Conservation (phyloP, 2,113 vertebrate species). For the Silurus glanis region DNA sequence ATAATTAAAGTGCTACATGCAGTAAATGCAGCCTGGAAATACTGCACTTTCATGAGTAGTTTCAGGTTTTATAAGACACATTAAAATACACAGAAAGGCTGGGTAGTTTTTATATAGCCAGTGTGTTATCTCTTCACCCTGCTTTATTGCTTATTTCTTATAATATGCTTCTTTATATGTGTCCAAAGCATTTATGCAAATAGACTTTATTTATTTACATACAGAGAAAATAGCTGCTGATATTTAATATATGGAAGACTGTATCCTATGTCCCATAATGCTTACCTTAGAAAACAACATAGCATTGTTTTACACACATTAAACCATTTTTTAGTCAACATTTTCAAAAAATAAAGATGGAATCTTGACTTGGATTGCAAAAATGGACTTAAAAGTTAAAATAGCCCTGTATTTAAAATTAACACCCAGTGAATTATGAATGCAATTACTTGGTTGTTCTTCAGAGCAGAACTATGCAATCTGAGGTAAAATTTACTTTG, state of each 20-base stretch:
- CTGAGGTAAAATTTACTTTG: neutral
- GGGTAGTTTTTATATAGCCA: neutral
- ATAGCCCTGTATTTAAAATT: neutral
- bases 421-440: constrained; percentile 34
- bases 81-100: neutral
- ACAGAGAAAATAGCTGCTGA: neutral
- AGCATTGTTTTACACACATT: neutral
- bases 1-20: neutral
- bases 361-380: neutral
- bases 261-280: neutral
- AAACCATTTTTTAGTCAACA: neutral
- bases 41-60: neutral
- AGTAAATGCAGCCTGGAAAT: neutral
- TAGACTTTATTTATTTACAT: neutral
- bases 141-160: neutral
- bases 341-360: neutral
- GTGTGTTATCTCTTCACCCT: neutral
- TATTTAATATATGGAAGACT: neutral
- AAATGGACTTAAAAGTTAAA: neutral
- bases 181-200: neutral
- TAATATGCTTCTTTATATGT: neutral
- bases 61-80: neutral
- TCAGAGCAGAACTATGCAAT: neutral
- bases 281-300: neutral
- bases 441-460: neutral